Evolutionary conservation across 2,888 invertebrate species (phyloP), one percentile per base, ranked within the genome.

Genomic region (Sphaerophoria rueppellii): DNA sequence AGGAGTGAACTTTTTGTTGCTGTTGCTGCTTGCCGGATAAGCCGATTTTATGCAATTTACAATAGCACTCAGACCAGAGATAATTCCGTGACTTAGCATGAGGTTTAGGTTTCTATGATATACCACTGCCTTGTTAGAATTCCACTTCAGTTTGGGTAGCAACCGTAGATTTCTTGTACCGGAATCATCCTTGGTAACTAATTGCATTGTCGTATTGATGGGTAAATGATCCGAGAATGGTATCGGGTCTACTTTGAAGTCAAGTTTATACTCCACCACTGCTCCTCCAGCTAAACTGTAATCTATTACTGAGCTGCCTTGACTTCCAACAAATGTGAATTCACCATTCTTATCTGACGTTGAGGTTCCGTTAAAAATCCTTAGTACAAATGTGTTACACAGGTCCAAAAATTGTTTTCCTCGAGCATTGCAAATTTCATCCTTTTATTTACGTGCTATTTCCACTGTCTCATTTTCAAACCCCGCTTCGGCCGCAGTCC

Each of bases 151-250:
- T n/a, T n/a, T n/a, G n/a, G n/a, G n/a, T n/a, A n/a, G n/a, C n/a
- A n/a, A n/a, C n/a, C n/a, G n/a, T n/a, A n/a, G n/a, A n/a, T n/a
- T n/a, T n/a, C n/a, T n/a, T n/a, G n/a, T n/a, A n/a, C n/a, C n/a
- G n/a, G n/a, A n/a, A n/a, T n/a, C n/a, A n/a, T n/a, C n/a, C n/a
- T n/a, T n/a, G n/a, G n/a, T n/a, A n/a, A n/a, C n/a, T n/a, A n/a
- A n/a, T n/a, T n/a, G n/a, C n/a, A n/a, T n/a, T n/a, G n/a, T n/a
- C n/a, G n/a, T n/a, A n/a, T n/a, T n/a, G n/a, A 6, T n/a, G 35
- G 11, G 54, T 11, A 54, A 32, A 54, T 54, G 54, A 54, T 54
- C 54, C 50, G 50, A 50, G 16, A 50, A 50, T 14, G 14, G 14
- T 24, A 16, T 14, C 16, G 50, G 7, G 6, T 16, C 16, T 14